phyloP scores from a whole-genome alignment of 2,888 invertebrate genomes.

The Notodonta ziczac region DNA sequence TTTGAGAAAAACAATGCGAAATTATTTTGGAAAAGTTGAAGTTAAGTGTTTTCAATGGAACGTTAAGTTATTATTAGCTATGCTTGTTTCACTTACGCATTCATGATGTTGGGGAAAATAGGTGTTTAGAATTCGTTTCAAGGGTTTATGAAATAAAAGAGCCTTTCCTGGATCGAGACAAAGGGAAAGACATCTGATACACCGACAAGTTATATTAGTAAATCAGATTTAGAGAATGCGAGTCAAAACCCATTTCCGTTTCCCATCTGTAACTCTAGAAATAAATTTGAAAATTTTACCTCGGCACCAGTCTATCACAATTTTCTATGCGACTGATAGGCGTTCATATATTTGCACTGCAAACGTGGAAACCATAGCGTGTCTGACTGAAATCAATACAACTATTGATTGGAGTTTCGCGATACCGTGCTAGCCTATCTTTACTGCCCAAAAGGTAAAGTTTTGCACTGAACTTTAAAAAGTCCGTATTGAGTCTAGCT shows the following conservation, averaged over 20 bases:
- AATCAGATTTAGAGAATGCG: too few species aligned
- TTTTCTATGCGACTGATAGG: neutral
- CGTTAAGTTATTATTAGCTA: neutral
- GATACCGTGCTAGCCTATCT: neutral
- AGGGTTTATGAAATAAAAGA: too few species aligned
- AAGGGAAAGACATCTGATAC: too few species aligned
- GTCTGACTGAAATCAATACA: neutral
- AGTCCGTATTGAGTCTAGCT: conserved; percentile 1
- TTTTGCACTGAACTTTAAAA: neutral
- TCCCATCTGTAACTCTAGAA: too few species aligned
- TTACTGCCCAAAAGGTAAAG: neutral
- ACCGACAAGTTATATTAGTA: too few species aligned
- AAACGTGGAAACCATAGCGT: neutral
- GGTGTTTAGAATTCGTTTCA: too few species aligned
- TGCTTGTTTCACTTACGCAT: neutral
- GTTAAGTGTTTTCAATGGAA: neutral
- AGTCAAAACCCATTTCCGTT: too few species aligned
- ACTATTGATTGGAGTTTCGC: neutral
- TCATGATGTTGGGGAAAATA: too few species aligned
- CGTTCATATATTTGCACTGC: neutral
- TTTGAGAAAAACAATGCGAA: neutral
- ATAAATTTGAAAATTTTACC: too few species aligned
- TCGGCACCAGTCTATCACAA: too few species aligned
- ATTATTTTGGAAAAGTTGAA: neutral
- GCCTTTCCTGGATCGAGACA: too few species aligned